Evolutionary conservation across 2,113 vertebrate species (phyloP), one percentile per base, ranked within the genome.

Genomic region (Apteryx mantelli): DNA sequence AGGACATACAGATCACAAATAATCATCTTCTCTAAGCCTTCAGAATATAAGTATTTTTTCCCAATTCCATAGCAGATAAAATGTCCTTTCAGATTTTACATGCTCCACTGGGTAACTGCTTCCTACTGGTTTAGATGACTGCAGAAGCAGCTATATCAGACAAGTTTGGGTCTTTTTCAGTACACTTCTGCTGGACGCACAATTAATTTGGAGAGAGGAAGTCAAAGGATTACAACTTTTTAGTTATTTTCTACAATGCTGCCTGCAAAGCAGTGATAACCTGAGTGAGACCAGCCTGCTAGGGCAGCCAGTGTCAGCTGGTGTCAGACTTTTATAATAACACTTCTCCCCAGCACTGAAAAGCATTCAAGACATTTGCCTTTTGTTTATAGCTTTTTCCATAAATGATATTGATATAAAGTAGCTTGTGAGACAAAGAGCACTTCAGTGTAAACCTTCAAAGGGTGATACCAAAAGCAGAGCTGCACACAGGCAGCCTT

Each of bases 331-430:
- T 77, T 86, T 92, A 32, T 75, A 94, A 88, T 74, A 97, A 96
- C 88, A 81, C 75, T 95, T 95, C 89, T 95, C 79, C 88, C 53
- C 82, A 94, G 48, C 78, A 77, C 86, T 73, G 93, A 93, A 55
- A 90, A 77, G 73, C 65, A 97, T 92, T 91, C 82, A 56, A 91
- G 95, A 82, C 91, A 93, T 91, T 91, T 89, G 90, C 80, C 84
- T 95, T 86, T 90, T 97, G 96, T 98, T 98, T 98, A 98, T 85
- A 97, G 86, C 71, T 90, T 92, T 96, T 97, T 95, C 97, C 93
- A 94, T 97, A 97, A 98, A 97, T 86, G 76, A 95, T 93, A 95
- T 94, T 89, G 90, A 92, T 94, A 95, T 96, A 90, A 97, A 96
- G 91, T 95, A 95, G 88, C 95, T 83, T 60, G 82, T 9, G 53